Conservation (phyloP, 2,888 invertebrate species). For the Steinernema carpocapsae region DNA sequence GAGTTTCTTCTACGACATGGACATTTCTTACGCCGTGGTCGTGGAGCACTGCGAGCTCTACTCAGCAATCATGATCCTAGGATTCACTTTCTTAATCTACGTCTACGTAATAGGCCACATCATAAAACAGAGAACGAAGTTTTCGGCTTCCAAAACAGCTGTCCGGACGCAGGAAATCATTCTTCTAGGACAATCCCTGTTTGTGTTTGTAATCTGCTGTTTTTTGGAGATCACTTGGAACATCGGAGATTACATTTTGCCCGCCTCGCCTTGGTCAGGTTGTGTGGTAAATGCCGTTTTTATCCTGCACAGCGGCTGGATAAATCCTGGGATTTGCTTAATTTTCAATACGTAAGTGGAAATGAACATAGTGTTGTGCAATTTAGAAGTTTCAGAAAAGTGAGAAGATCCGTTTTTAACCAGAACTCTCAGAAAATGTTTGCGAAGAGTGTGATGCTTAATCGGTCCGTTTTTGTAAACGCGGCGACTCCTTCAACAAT, state of each 20-base stretch:
- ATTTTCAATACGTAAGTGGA: background rate
- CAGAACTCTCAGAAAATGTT: no score
- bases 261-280: background rate
- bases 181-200: background rate
- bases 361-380: background rate
- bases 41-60: constrained; percentile 3
- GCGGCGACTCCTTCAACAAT: no score
- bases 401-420: no score
- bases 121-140: background rate
- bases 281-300: background rate
- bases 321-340: background rate
- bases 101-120: background rate
- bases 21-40: background rate
- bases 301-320: background rate
- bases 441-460: no score
- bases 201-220: background rate
- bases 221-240: background rate
- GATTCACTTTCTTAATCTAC: background rate
- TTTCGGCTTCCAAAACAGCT: background rate
- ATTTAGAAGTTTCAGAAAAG: background rate
- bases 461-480: no score
- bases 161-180: background rate
- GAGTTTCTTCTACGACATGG: constrained; percentile 2
- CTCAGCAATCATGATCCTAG: background rate
- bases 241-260: background rate